Evolutionary conservation across 2,888 invertebrate genomes (phyloP).

Genomic region (Aphidoletes aphidimyza): DNA sequence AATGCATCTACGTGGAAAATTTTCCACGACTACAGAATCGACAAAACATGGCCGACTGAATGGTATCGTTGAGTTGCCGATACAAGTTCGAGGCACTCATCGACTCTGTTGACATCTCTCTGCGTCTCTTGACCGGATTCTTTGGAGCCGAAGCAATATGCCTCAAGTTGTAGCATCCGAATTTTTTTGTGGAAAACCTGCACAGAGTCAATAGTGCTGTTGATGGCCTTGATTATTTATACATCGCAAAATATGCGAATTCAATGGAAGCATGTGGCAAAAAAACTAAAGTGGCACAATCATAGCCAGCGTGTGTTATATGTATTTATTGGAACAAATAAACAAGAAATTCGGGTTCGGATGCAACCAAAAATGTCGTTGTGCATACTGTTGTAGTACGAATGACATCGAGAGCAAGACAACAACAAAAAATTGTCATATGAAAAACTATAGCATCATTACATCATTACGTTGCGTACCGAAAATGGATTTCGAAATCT

Average conservation of each 20-base stretch:
- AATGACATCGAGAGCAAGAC: too few species aligned
- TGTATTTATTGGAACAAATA: neutral
- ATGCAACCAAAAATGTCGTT: too few species aligned
- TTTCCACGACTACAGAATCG: neutral
- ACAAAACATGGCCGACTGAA: neutral
- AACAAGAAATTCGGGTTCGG: too few species aligned
- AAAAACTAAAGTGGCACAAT: neutral
- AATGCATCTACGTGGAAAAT: neutral
- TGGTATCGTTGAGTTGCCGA: too few species aligned
- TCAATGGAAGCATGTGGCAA: neutral
- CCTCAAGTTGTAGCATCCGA: too few species aligned
- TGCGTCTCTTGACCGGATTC: too few species aligned
- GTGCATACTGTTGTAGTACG: too few species aligned
- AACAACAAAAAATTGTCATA: neutral
- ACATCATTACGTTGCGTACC: slow-evolving; percentile 17
- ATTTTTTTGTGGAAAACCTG: too few species aligned
- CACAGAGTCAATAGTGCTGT: slow-evolving; percentile 23
- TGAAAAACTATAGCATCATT: slow-evolving; percentile 4
- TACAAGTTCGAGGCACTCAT: too few species aligned
- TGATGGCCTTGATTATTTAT: slow-evolving; percentile 18
- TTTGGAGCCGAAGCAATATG: too few species aligned
- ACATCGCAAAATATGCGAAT: slow-evolving; percentile 4
- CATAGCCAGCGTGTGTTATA: too few species aligned
- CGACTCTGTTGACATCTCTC: too few species aligned
- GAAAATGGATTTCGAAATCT: slow-evolving; percentile 1